A percentile compares a stretch with the other conserved stretches of the same genome.
Evolutionary conservation across 2,113 vertebrate species (phyloP).

Genomic region (Hippopotamus amphibius): DNA sequence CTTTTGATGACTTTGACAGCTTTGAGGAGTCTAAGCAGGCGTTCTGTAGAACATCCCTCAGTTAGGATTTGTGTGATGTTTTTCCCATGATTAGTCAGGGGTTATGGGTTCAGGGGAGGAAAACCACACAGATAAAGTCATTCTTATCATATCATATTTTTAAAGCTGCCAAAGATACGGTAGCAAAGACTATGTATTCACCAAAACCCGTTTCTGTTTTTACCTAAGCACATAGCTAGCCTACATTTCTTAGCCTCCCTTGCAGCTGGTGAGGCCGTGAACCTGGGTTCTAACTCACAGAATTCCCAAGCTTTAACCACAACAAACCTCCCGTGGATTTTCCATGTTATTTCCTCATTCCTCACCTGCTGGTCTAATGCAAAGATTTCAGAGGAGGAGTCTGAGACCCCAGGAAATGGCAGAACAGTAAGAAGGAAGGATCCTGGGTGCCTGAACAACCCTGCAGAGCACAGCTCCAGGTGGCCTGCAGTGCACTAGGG

Average conservation of each 20-base stretch:
- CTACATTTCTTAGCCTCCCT: background rate
- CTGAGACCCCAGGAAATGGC: background rate
- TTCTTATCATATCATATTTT: background rate
- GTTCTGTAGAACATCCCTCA: background rate
- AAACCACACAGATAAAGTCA: background rate
- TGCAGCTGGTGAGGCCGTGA: background rate
- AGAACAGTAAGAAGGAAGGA: background rate
- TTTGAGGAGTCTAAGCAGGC: background rate
- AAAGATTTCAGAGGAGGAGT: background rate
- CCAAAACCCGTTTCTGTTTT: background rate
- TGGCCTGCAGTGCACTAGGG: background rate
- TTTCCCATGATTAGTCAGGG: background rate
- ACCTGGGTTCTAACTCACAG: background rate
- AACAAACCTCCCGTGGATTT: background rate
- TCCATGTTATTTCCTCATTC: constrained; percentile 7
- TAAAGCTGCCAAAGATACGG: background rate
- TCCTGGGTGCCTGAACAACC: background rate
- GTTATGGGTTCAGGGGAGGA: background rate
- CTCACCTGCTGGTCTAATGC: background rate
- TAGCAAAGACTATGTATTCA: background rate
- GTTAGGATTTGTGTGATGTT: background rate
- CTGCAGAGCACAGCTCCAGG: background rate
- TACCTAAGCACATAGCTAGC: background rate
- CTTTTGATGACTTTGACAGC: background rate
- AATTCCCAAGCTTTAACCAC: background rate